Conservation (phyloP, 1,140 invertebrate species). For the Drosophila aff. region DNA sequence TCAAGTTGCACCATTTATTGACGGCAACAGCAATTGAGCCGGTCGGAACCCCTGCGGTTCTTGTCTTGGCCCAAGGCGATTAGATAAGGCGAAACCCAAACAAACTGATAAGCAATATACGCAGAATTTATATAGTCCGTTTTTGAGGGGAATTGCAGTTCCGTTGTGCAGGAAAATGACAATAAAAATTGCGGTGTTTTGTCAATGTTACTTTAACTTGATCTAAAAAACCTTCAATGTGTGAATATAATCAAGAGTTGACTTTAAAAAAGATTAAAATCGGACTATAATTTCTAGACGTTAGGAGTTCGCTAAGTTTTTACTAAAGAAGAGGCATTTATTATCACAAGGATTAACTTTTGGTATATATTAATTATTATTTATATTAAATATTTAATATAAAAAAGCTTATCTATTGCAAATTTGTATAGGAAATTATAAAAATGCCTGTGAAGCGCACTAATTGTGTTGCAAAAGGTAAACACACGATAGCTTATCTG, state of each 20-base stretch:
- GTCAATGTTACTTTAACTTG: background rate
- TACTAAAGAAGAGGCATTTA: background rate
- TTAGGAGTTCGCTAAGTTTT: no score
- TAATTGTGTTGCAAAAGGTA: background rate
- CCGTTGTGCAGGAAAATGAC: background rate
- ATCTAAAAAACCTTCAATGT: background rate
- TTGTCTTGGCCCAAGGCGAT: conserved; percentile 39
- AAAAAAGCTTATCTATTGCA: background rate
- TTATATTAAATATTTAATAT: background rate
- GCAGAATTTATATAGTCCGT: conserved; percentile 50
- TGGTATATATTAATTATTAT: no score
- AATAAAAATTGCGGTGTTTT: conserved; percentile 3
- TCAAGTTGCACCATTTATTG: conserved; percentile 37
- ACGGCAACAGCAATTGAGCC: conserved; percentile 41
- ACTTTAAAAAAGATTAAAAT: background rate
- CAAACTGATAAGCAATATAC: conserved; percentile 74
- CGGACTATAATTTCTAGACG: background rate
- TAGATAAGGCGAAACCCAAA: conserved; percentile 62
- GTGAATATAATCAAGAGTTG: background rate
- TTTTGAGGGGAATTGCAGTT: conserved; percentile 13
- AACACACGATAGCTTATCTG: background rate
- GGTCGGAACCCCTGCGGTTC: conserved; percentile 30
- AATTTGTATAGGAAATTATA: background rate
- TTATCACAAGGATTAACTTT: no score
- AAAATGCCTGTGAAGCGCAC: background rate